Evolutionary conservation across 2,888 invertebrate species (phyloP).

Genomic region (Automeris io): DNA sequence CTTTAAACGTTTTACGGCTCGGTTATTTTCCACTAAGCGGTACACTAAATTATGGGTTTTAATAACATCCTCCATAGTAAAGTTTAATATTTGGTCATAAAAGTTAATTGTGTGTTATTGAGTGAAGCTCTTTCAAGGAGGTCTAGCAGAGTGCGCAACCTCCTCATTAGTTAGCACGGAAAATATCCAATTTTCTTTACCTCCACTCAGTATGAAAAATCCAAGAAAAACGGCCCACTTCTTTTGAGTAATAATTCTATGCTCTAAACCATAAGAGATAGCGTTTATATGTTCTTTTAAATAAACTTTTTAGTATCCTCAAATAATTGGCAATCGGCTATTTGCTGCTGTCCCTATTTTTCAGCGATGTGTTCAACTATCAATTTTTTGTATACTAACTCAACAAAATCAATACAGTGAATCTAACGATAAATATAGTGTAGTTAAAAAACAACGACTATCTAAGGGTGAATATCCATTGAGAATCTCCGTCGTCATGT

Average conservation of each 20-base stretch:
- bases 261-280: conserved; percentile 17
- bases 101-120: conserved; percentile 49
- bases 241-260: conserved; percentile 29
- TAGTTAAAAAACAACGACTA: too few relatives aligned
- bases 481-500: too few relatives aligned
- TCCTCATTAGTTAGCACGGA: conserved; percentile 47
- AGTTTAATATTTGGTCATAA: conserved; percentile 20
- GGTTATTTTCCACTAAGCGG: not conserved
- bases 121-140: conserved; percentile 22
- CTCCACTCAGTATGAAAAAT: conserved; percentile 49
- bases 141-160: conserved; percentile 37
- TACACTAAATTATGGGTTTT: not conserved
- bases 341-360: not conserved
- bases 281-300: conserved; percentile 10
- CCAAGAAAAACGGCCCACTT: conserved; percentile 44
- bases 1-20: too few relatives aligned
- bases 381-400: too few relatives aligned
- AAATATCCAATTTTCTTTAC: conserved; percentile 59
- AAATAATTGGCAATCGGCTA: too few relatives aligned
- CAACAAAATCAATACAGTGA: too few relatives aligned
- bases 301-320: too few relatives aligned
- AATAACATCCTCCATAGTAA: conserved; percentile 1
- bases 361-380: not conserved
- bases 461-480: too few relatives aligned
- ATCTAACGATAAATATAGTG: too few relatives aligned